phyloP scores from a whole-genome alignment of 2,797 vertebrate species.

The Carcharodon carcharias region DNA sequence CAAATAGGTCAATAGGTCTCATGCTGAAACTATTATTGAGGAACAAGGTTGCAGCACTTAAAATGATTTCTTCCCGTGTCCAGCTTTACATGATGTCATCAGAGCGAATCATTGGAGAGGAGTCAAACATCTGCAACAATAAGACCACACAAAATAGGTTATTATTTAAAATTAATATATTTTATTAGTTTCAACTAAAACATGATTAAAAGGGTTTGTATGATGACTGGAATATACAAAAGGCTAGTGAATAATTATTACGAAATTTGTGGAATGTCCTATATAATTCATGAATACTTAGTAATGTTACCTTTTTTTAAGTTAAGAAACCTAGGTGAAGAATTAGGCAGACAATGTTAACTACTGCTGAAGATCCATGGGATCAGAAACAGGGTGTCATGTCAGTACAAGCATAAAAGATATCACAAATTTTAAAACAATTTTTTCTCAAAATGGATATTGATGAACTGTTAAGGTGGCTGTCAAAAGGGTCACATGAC shows the following conservation, averaged over 20 bases:
- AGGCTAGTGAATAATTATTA: not conserved
- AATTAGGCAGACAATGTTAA: not conserved
- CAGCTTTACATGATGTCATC: not conserved
- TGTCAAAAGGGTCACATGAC: too few species aligned
- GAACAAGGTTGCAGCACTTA: not conserved
- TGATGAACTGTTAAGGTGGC: too few species aligned
- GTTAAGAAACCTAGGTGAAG: not conserved
- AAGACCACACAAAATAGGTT: not conserved
- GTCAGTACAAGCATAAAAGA: too few species aligned
- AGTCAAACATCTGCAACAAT: not conserved
- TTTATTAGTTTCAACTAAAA: not conserved
- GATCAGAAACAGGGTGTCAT: not conserved
- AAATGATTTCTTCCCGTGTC: not conserved
- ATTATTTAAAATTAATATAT: not conserved
- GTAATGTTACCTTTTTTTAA: not conserved
- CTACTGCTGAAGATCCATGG: not conserved
- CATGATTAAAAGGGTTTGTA: not conserved
- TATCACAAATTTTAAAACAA: too few species aligned
- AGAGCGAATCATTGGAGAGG: not conserved
- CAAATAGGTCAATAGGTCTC: not conserved
- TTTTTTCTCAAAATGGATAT: too few species aligned
- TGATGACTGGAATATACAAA: not conserved
- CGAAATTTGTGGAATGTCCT: not conserved
- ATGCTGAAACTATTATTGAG: conserved; percentile 1
- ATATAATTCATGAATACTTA: not conserved